Evolutionary conservation across 2,888 invertebrate species (phyloP).

Genomic region (Terebella lapidaria): DNA sequence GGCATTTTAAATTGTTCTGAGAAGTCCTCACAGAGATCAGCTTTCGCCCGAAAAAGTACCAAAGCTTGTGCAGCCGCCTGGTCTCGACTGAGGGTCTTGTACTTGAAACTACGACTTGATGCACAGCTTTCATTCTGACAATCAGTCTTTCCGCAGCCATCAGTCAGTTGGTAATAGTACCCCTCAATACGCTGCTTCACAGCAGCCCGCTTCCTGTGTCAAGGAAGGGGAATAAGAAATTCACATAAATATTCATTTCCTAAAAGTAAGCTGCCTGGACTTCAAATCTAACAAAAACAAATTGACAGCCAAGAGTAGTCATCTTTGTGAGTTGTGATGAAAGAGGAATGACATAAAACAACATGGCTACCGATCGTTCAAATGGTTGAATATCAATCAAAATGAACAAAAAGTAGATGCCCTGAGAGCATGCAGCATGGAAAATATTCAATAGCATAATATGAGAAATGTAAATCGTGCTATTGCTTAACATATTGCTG

Average conservation of each 20-base stretch:
- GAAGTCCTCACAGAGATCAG: slow-evolving; percentile 67
- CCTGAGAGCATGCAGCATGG: too few relatives aligned
- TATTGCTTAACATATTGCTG: too few relatives aligned
- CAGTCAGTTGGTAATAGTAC: slow-evolving; percentile 86
- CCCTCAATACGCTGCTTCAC: slow-evolving; percentile 78
- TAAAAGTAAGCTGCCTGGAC: too few relatives aligned
- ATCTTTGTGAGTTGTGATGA: too few relatives aligned
- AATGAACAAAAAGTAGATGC: too few relatives aligned
- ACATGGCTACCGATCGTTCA: too few relatives aligned
- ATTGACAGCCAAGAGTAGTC: too few relatives aligned
- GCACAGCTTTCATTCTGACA: slow-evolving; percentile 85
- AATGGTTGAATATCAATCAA: too few relatives aligned
- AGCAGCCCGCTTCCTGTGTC: slow-evolving; percentile 53
- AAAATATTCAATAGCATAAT: too few relatives aligned
- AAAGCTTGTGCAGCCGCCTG: slow-evolving; percentile 87
- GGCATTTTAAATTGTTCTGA: slow-evolving; percentile 36
- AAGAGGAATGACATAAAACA: too few relatives aligned
- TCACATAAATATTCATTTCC: background rate
- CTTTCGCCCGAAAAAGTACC: slow-evolving; percentile 77
- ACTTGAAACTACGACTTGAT: slow-evolving; percentile 61
- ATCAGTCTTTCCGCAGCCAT: slow-evolving; percentile 84
- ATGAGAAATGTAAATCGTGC: too few relatives aligned
- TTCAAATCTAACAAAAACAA: too few relatives aligned
- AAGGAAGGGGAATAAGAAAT: background rate
- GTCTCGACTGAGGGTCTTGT: slow-evolving; percentile 69